A percentile compares a stretch with the other conserved stretches of the same genome.
Evolutionary conservation across 2,888 invertebrate species (phyloP).

Genomic region (Plebejus melissa): DNA sequence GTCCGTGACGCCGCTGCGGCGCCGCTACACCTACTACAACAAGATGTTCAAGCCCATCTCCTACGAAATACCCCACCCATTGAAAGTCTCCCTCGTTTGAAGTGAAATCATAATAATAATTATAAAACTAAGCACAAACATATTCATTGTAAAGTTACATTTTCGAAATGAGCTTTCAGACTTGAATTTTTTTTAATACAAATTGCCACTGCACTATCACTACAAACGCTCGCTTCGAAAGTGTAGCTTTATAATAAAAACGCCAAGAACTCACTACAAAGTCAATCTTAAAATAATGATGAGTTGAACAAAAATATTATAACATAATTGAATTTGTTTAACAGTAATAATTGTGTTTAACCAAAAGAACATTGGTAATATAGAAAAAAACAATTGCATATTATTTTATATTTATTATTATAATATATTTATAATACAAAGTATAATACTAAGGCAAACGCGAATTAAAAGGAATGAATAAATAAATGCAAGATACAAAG

Average conservation of each 20-base stretch:
- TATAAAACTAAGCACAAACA: not conserved
- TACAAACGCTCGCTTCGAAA: not conserved
- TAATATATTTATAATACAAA: constrained; percentile 47
- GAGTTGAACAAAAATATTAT: not conserved
- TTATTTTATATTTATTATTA: constrained; percentile 39
- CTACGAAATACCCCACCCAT: constrained; percentile 61
- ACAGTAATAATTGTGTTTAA: too few species aligned
- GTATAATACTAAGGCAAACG: constrained; percentile 40
- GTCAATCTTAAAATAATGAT: not conserved
- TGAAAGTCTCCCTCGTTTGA: constrained; percentile 57
- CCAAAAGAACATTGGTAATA: not conserved
- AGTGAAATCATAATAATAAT: constrained; percentile 36
- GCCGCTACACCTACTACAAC: constrained; percentile 75
- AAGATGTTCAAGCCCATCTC: constrained; percentile 67
- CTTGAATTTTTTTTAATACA: too few species aligned
- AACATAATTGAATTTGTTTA: too few species aligned
- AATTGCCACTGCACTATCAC: not conserved
- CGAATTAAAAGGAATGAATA: constrained; percentile 56
- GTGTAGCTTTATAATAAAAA: not conserved
- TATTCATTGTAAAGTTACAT: not conserved
- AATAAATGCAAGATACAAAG: constrained; percentile 50
- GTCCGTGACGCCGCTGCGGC: constrained; percentile 62
- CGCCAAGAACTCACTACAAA: not conserved
- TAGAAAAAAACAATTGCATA: constrained; percentile 23
- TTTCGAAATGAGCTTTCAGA: not conserved